Evolutionary conservation across 1,140 invertebrate species (phyloP), one percentile per base, ranked within the genome.

Genomic region (Tachypleus tridentatus): DNA sequence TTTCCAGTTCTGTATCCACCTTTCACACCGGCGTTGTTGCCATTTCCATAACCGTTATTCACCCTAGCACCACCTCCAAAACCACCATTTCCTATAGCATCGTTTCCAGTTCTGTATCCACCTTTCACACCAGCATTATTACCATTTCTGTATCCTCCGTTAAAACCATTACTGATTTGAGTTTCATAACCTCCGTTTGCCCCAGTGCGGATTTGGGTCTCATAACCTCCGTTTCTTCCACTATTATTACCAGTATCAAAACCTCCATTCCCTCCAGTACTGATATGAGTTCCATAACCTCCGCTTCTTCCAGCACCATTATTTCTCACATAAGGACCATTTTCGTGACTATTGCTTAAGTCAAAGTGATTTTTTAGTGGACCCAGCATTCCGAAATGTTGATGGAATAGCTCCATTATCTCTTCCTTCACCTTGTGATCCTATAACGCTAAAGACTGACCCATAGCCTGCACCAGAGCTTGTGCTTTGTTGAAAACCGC

Each of bases 81-180:
- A 6, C 53, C 6, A 54, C 53, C n/a, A 54, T 54, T 54, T 54
- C 53, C 53, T 6, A n/a, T n/a, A 7, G 6, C 53, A 54, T 6
- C 53, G n/a, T 54, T 54, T 54, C 53, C 53, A 54, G 53, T n/a
- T 54, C 53, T n/a, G n/a, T n/a, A n/a, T n/a, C n/a, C n/a, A n/a
- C n/a, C n/a, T n/a, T n/a, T n/a, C n/a, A n/a, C n/a, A n/a, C n/a
- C n/a, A n/a, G n/a, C n/a, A n/a, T n/a, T n/a, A n/a, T n/a, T 29
- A 29, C 29, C 29, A 29, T 29, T 29, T 29, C 29, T 29, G 29
- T n/a, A 1, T 8, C 53, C 53, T 8, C n/a, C 7, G n/a, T 54
- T n/a, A 7, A 29, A 29, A 29, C 29, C 29, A 29, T 29, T 29
- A 29, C 29, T 29, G 29, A 29, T 29, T 29, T 29, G 29, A 29